These are phyloP conservation scores for Zaprionus davidi DNA, from an alignment of 1,140 invertebrate genomes.

Conservation along the genomic window DNA sequence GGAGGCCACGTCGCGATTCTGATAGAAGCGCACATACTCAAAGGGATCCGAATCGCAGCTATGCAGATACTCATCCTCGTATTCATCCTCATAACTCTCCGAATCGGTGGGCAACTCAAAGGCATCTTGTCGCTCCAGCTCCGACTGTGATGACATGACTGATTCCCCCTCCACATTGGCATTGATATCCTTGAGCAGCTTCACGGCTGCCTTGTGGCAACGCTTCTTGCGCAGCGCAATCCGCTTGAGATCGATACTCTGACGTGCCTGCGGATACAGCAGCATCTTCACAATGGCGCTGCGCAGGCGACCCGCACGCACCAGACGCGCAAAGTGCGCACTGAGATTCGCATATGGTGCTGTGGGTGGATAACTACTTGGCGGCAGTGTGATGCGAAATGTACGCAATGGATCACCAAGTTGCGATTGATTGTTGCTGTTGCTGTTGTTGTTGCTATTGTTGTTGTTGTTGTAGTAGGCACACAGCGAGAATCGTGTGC, in stretches of 20 bases:
- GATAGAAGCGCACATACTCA: conserved; percentile 88
- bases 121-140: conserved; percentile 86
- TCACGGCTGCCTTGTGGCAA: conserved; percentile 85
- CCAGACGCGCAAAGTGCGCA: conserved; percentile 89
- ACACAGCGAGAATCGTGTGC: conserved; percentile 85
- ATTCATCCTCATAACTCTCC: conserved; percentile 68
- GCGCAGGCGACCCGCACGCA: conserved; percentile 89
- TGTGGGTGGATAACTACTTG: conserved; percentile 87
- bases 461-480: conserved; percentile 68
- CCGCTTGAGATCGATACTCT: conserved; percentile 84
- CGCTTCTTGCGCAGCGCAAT: conserved; percentile 85
- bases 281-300: conserved; percentile 89
- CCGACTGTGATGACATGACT: conserved; percentile 50
- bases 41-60: conserved; percentile 87
- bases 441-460: conserved; percentile 30
- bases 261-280: conserved; percentile 87
- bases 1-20: conserved; percentile 80
- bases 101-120: conserved; percentile 84
- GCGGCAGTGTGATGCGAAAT: conserved; percentile 87
- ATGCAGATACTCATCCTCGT: conserved; percentile 54
- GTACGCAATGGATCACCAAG: conserved; percentile 46
- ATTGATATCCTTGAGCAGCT: conserved; percentile 60
- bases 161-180: conserved; percentile 44
- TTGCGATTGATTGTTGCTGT: conserved; percentile 26
- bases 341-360: conserved; percentile 90